phyloP scores from a whole-genome alignment of 2,888 invertebrate species.

The Phortica magna region DNA sequence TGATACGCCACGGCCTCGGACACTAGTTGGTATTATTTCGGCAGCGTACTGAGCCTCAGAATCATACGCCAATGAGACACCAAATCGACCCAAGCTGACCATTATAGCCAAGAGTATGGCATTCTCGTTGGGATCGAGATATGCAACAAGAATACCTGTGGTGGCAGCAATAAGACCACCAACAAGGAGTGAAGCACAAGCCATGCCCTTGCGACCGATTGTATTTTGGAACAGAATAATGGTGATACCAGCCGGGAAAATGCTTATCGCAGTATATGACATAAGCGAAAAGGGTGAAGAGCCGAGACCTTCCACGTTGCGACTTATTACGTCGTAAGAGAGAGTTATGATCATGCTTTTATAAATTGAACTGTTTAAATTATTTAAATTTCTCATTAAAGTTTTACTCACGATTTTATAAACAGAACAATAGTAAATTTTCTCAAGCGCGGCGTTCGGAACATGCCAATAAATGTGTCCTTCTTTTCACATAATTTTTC shows the following conservation, averaged over 20 bases:
- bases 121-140: constrained; percentile 66
- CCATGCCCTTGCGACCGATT: constrained; percentile 80
- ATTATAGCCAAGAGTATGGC: constrained; percentile 77
- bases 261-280: constrained; percentile 79
- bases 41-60: constrained; percentile 83
- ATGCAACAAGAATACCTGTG: constrained; percentile 78
- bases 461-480: constrained; percentile 78
- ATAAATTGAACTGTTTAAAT: constrained; percentile 58
- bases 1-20: constrained; percentile 82
- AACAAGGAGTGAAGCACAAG: constrained; percentile 78
- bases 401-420: constrained; percentile 80
- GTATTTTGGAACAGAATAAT: constrained; percentile 74
- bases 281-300: constrained; percentile 80
- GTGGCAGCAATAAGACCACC: constrained; percentile 79
- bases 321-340: constrained; percentile 81
- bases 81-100: constrained; percentile 80
- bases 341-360: constrained; percentile 81
- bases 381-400: background rate
- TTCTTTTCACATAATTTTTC: constrained; percentile 47
- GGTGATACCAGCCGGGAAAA: constrained; percentile 79
- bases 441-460: constrained; percentile 80
- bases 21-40: constrained; percentile 82
- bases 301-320: constrained; percentile 80
- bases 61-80: constrained; percentile 81
- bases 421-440: constrained; percentile 80